Evolutionary conservation across 2,797 vertebrate species (phyloP), one percentile per base, ranked within the genome.

Genomic region (Gobio occitaniae): DNA sequence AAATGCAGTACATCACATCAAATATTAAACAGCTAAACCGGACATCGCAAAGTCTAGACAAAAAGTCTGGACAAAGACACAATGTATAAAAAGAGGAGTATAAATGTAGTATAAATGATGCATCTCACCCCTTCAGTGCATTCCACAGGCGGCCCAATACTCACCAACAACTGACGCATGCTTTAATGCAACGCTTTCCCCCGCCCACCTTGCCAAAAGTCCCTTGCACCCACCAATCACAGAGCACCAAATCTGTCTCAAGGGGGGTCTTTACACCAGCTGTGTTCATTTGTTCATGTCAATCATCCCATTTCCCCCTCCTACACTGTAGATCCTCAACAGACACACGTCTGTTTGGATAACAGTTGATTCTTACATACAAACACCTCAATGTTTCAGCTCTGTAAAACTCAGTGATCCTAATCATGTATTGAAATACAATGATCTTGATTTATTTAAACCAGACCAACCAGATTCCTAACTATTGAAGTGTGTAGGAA

Each of bases 201-300:
- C 92, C 91, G 89, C 94, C 94, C 94, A 91, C 91, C 21, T 44
- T 88, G 84, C 88, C 93, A 91, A 86, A 92, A 92, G 86, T 84
- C 74, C 84, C 77, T 82, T 90, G 89, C 85, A 84, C 83, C 92
- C 82, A 91, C 95, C 95, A 95, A 95, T 95, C 92, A 89, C 80
- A 92, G 84, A 86, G 78, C 89, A 88, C 74, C 78, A 89, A 85
- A 71, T 15, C 78, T 72, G 16, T 29, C 87, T 80, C 81, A 88
- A 89, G 81, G 78, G 84, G 56, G 59, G 75, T n/a, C 54, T 56
- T 83, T 72, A 87, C 87, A 88, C 87, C 94, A 95, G 90, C 93
- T 95, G 94, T 92, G 91, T 81, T 92, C 93, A 93, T 93, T 90
- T 95, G 93, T 89, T 91, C 82, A 89, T 91, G 93, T 94, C 94